A percentile compares a stretch with the other conserved stretches of the same genome.
phyloP scores from a whole-genome alignment of 1,140 invertebrate species.

The Psilanteris sp. region DNA sequence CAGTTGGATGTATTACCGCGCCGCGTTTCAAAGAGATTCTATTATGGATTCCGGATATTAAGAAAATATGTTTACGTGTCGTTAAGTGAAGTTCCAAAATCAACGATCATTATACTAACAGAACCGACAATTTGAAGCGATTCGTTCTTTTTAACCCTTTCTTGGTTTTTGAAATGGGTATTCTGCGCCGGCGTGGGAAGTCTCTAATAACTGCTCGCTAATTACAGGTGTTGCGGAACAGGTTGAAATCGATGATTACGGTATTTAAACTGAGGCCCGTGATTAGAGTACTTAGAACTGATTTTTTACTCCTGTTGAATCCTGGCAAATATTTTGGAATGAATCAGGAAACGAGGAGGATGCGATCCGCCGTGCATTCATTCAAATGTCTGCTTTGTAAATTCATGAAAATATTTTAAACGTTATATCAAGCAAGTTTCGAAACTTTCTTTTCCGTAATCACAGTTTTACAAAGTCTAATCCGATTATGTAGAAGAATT shows the following conservation, averaged over 20 bases:
- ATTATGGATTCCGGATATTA: not conserved
- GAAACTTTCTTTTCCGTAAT: not conserved
- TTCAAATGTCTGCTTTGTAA: too few relatives aligned
- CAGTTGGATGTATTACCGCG: too few relatives aligned
- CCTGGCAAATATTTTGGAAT: slow-evolving; percentile 27
- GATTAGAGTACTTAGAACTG: slow-evolving; percentile 59
- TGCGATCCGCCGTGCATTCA: slow-evolving; percentile 22
- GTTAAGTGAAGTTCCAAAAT: slow-evolving; percentile 48
- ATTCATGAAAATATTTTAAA: too few relatives aligned
- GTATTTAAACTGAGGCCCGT: slow-evolving; percentile 53
- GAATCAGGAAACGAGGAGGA: slow-evolving; percentile 36
- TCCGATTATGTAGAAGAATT: slow-evolving; percentile 40
- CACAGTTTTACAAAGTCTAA: slow-evolving; percentile 6
- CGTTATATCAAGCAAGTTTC: too few relatives aligned
- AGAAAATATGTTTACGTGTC: slow-evolving; percentile 40
- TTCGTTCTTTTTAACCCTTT: slow-evolving; percentile 47
- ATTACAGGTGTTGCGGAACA: slow-evolving; percentile 56
- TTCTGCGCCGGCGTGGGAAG: slow-evolving; percentile 58
- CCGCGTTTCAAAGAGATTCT: too few relatives aligned
- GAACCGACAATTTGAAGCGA: slow-evolving; percentile 57
- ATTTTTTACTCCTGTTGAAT: slow-evolving; percentile 38
- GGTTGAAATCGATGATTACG: slow-evolving; percentile 64
- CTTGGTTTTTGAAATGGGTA: slow-evolving; percentile 36
- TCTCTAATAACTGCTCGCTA: slow-evolving; percentile 53
- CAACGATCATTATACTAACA: slow-evolving; percentile 49